Evolutionary conservation across 1,140 invertebrate genomes (phyloP).

Genomic region (Drosophila ficusphila): DNA sequence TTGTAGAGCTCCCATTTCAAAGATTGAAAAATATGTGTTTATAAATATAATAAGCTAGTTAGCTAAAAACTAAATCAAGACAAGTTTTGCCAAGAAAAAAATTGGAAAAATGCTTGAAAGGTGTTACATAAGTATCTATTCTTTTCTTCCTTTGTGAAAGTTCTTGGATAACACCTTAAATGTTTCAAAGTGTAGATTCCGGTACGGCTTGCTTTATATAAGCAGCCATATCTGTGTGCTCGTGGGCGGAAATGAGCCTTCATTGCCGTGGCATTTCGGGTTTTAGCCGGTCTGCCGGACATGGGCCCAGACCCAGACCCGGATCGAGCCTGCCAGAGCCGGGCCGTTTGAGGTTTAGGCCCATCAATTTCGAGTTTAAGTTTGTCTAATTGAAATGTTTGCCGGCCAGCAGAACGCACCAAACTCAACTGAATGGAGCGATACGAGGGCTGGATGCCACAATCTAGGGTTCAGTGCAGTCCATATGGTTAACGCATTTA

Average conservation of each 20-base stretch:
- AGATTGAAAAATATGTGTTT: too few relatives aligned
- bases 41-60: too few relatives aligned
- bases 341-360: constrained; percentile 44
- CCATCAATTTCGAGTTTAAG: constrained; percentile 73
- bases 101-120: too few relatives aligned
- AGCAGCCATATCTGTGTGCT: constrained; percentile 6
- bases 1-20: too few relatives aligned
- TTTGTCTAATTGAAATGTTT: constrained; percentile 83
- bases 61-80: too few relatives aligned
- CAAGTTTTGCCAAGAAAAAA: too few relatives aligned
- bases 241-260: constrained; percentile 74
- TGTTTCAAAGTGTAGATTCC: not conserved
- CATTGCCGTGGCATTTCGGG: constrained; percentile 67
- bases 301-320: constrained; percentile 2
- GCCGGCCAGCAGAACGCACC: constrained; percentile 19
- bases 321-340: not conserved
- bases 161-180: too few relatives aligned
- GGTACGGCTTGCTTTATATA: constrained; percentile 14
- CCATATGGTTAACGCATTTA: constrained; percentile 66
- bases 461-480: not conserved
- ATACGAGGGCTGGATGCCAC: constrained; percentile 3
- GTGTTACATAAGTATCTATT: too few relatives aligned
- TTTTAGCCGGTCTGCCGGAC: constrained; percentile 11
- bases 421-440: constrained; percentile 30
- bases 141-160: too few relatives aligned